Percentiles rank a stretch among this genome's conserved stretches.
Conservation (phyloP, 2,113 vertebrate genomes). For the Alces alces region DNA sequence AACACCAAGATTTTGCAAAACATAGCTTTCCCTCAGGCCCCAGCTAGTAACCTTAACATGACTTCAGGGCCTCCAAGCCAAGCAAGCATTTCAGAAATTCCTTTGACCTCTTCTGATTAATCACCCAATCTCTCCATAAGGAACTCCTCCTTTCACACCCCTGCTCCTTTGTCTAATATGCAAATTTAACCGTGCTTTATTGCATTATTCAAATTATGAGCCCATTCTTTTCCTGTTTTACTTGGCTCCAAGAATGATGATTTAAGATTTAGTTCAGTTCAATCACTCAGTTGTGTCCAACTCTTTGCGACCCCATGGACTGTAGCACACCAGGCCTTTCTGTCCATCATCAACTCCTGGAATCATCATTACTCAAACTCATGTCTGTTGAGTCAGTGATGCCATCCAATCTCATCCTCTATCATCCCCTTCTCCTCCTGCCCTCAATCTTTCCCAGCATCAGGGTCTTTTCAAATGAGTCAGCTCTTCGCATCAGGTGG, state of each 20-base stretch:
- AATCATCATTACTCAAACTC: background rate
- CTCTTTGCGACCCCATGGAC: rapidly evolving
- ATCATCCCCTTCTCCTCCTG: background rate
- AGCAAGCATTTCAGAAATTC: background rate
- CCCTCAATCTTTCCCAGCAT: background rate
- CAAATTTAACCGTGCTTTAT: background rate
- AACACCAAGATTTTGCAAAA: background rate
- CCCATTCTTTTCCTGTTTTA: background rate
- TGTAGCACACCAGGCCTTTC: background rate
- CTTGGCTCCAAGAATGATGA: background rate
- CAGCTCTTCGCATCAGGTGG: background rate
- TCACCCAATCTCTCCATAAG: background rate
- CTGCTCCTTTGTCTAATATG: background rate
- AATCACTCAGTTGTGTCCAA: rapidly evolving
- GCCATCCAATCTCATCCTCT: background rate
- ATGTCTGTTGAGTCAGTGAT: background rate
- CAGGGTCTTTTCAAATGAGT: background rate
- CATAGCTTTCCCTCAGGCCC: background rate
- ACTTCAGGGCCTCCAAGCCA: background rate
- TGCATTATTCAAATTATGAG: background rate
- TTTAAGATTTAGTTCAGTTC: background rate
- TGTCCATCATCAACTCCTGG: background rate
- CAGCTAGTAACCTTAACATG: background rate
- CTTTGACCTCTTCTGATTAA: background rate
- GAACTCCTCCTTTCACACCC: background rate